Evolutionary conservation across 2,888 invertebrate species (phyloP).

Genomic region (Tricholauxania praeusta): DNA sequence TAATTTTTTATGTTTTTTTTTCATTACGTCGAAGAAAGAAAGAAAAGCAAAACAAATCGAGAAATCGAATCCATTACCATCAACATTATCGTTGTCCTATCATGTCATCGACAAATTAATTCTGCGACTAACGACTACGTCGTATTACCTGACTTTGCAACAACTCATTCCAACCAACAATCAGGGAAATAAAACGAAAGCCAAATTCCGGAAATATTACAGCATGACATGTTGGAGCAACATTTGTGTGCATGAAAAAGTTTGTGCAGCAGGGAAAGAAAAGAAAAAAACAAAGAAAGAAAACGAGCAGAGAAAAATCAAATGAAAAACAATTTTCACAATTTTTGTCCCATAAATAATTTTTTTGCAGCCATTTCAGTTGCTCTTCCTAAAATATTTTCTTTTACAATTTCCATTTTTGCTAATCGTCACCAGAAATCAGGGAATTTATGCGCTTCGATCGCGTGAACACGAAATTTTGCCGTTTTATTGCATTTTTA

Average conservation of each 20-base stretch:
- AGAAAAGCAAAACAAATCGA: neutral
- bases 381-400: slow-evolving; percentile 33
- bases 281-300: neutral
- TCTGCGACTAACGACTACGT: neutral
- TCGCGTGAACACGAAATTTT: slow-evolving; percentile 31
- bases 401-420: slow-evolving; percentile 5
- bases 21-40: too few relatives aligned
- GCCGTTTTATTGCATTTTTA: slow-evolving; percentile 1
- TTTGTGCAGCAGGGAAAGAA: neutral
- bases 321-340: too few relatives aligned
- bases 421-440: slow-evolving; percentile 21
- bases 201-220: slow-evolving; percentile 24
- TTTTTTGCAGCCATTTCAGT: slow-evolving; percentile 25
- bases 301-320: too few relatives aligned
- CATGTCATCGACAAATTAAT: slow-evolving; percentile 28
- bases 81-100: slow-evolving; percentile 13
- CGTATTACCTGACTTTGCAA: too few relatives aligned
- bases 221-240: slow-evolving; percentile 24
- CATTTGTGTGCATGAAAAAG: slow-evolving; percentile 1
- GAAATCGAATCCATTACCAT: neutral
- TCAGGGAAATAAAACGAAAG: slow-evolving; percentile 10
- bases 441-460: slow-evolving; percentile 15
- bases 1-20: too few relatives aligned
- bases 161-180: too few relatives aligned
- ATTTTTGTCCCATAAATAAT: too few relatives aligned